Conservation (phyloP, 2,888 invertebrate genomes). For the Rhamphomyia laevipes region DNA sequence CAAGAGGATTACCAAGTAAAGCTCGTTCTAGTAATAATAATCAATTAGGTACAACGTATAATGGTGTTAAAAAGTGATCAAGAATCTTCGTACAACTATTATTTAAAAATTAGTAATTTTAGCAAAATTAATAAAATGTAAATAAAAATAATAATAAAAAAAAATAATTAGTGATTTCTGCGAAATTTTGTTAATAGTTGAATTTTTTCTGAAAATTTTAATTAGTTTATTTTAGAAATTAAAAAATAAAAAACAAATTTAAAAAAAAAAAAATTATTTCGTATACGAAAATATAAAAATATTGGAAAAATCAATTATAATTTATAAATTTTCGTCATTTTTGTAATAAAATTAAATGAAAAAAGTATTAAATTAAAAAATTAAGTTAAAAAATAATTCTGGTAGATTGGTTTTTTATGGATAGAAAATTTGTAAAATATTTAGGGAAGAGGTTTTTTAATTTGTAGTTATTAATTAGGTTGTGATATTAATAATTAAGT, state of each 20-base stretch:
- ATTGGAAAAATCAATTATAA: no score
- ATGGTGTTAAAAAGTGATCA: slow-evolving; percentile 26
- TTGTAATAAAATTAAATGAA: no score
- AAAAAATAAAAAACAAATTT: background rate
- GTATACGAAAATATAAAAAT: no score
- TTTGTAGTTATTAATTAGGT: no score
- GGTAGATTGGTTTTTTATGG: no score
- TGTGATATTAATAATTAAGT: no score
- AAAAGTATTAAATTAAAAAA: background rate
- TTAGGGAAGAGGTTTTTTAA: no score
- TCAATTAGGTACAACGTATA: slow-evolving; percentile 26
- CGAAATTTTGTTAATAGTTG: background rate
- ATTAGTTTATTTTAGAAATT: background rate
- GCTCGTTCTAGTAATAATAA: slow-evolving; percentile 25
- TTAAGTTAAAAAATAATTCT: no score
- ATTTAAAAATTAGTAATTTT: background rate
- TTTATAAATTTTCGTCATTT: no score
- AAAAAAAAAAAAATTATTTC: background rate
- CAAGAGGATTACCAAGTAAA: slow-evolving; percentile 67
- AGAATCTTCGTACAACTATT: background rate
- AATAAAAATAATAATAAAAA: background rate
- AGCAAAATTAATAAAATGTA: background rate
- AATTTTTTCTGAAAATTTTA: background rate
- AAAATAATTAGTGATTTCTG: background rate
- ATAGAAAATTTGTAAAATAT: no score